These are phyloP conservation scores for Tupiocoris notatus DNA, from an alignment of 2,888 invertebrate species.

Conservation along the genomic window DNA sequence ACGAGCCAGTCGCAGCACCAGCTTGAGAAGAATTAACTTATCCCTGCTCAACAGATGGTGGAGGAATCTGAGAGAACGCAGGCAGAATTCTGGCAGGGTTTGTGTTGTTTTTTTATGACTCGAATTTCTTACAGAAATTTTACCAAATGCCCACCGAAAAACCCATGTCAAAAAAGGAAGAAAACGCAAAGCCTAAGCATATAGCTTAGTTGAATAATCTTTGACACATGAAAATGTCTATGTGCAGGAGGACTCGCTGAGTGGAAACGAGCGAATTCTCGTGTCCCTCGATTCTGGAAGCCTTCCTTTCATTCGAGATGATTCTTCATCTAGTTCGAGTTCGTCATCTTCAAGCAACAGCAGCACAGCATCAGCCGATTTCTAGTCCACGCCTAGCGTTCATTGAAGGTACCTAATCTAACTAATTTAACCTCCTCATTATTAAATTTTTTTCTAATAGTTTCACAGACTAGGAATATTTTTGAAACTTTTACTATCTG, in stretches of 20 bases:
- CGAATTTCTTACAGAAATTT: not conserved
- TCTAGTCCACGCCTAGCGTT: not conserved
- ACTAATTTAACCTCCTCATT: too few species aligned
- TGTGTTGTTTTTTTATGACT: not conserved
- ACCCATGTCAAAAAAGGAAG: too few species aligned
- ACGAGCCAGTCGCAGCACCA: constrained; percentile 6
- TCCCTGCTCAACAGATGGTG: constrained; percentile 34
- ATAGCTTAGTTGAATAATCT: not conserved
- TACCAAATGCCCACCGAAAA: too few species aligned
- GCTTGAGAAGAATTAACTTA: constrained; percentile 1
- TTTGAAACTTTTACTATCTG: too few species aligned
- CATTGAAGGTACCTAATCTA: not conserved
- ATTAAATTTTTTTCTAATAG: too few species aligned
- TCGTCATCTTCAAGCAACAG: constrained; percentile 3
- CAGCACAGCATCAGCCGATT: constrained; percentile 24
- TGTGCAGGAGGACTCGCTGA: not conserved
- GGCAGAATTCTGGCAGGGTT: not conserved
- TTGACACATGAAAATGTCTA: too few species aligned
- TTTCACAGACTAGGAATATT: too few species aligned
- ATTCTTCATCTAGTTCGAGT: constrained; percentile 28
- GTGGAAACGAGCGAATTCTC: not conserved
- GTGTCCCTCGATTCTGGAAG: constrained; percentile 6
- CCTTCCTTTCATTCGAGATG: not conserved
- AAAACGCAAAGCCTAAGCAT: not conserved
- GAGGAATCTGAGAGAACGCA: constrained; percentile 1